These are phyloP conservation scores for Nylanderia fulva DNA, from an alignment of 1,140 invertebrate genomes.

Conservation along the genomic window DNA sequence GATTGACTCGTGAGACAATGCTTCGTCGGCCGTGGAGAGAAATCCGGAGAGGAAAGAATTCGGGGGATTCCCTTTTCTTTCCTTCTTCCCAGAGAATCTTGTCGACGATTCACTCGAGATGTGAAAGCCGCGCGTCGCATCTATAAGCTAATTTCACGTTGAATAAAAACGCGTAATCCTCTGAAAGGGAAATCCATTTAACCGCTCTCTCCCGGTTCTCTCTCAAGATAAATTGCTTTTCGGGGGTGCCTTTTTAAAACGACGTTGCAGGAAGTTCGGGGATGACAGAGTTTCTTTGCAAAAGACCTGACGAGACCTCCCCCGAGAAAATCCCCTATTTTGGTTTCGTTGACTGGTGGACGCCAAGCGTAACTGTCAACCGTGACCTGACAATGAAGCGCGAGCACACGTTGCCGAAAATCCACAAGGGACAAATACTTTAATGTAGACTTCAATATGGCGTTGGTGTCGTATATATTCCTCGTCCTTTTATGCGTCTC, in stretches of 20 bases:
- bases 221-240: slow-evolving; percentile 81
- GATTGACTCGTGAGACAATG: slow-evolving; percentile 41
- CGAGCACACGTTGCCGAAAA: slow-evolving; percentile 40
- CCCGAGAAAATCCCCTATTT: slow-evolving; percentile 63
- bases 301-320: slow-evolving; percentile 46
- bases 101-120: slow-evolving; percentile 59
- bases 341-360: slow-evolving; percentile 58
- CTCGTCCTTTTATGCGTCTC: neutral
- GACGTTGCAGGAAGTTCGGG: slow-evolving; percentile 67
- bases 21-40: neutral
- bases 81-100: neutral
- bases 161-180: slow-evolving; percentile 76
- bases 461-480: neutral
- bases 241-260: slow-evolving; percentile 76
- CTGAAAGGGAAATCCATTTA: slow-evolving; percentile 78
- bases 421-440: slow-evolving; percentile 42
- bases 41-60: slow-evolving; percentile 7
- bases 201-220: slow-evolving; percentile 62
- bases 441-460: slow-evolving; percentile 48
- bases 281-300: slow-evolving; percentile 69
- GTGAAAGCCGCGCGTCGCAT: slow-evolving; percentile 24
- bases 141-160: slow-evolving; percentile 78
- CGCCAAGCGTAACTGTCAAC: slow-evolving; percentile 73
- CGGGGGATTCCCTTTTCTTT: neutral
- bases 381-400: slow-evolving; percentile 76